These are phyloP conservation scores for Hermodice carunculata DNA, from an alignment of 2,888 invertebrate species.

Conservation along the genomic window DNA sequence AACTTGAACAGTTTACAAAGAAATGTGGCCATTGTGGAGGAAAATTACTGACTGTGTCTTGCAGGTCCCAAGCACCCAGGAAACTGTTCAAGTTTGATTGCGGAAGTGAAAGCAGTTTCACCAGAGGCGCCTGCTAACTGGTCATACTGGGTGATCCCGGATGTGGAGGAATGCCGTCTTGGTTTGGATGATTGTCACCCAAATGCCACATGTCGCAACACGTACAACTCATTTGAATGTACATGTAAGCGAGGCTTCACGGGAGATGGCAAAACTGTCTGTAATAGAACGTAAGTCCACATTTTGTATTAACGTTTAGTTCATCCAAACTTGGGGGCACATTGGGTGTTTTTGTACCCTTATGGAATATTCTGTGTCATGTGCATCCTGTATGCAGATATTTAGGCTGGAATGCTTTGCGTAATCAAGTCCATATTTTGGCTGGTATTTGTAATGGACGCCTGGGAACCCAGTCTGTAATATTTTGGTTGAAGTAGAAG, in stretches of 20 bases:
- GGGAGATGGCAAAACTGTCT: conserved; percentile 87
- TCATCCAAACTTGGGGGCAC: no score
- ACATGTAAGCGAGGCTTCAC: conserved; percentile 85
- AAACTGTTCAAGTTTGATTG: conserved; percentile 49
- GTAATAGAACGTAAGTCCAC: conserved; percentile 79
- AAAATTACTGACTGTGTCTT: neutral
- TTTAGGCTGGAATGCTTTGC: no score
- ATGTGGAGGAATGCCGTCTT: conserved; percentile 93
- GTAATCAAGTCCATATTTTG: no score
- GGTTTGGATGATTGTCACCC: conserved; percentile 90
- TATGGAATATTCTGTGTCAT: no score
- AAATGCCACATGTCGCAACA: conserved; percentile 92
- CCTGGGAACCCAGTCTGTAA: no score
- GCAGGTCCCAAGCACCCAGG: conserved; percentile 28
- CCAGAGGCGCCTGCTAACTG: conserved; percentile 72
- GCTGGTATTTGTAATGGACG: no score
- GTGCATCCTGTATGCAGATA: no score
- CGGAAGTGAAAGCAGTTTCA: conserved; percentile 31
- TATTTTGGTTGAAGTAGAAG: no score
- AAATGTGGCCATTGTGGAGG: no score
- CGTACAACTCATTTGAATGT: conserved; percentile 90
- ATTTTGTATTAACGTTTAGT: neutral
- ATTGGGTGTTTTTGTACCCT: no score
- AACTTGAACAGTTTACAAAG: no score
- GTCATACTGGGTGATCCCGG: conserved; percentile 92